These are phyloP conservation scores for Macrosoma leucophasiata DNA, from an alignment of 2,888 invertebrate species.

Conservation along the genomic window DNA sequence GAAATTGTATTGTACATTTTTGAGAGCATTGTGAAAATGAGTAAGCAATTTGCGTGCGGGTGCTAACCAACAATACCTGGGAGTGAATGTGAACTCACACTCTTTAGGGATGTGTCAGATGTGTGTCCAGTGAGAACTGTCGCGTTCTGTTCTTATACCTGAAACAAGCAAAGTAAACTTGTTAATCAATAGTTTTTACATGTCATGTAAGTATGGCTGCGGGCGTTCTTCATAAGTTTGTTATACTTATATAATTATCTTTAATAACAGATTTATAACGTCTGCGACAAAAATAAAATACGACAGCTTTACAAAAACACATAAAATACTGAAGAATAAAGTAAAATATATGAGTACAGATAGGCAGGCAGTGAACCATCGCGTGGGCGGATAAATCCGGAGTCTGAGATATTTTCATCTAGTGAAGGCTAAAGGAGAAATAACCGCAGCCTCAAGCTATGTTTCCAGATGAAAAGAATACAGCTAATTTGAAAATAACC, in stretches of 20 bases:
- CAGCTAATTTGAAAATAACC: conserved; percentile 25
- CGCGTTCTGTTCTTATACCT: conserved; percentile 46
- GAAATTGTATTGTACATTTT: conserved; percentile 6
- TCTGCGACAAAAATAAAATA: no score
- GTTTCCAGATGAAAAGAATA: no score
- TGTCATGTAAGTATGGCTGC: no score
- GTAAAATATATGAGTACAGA: conserved; percentile 23
- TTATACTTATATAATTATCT: no score
- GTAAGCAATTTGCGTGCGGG: conserved; percentile 27
- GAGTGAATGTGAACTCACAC: conserved; percentile 34
- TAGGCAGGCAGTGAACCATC: conserved; percentile 29
- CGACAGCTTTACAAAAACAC: no score
- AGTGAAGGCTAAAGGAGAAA: conserved; percentile 27
- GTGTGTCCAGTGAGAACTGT: conserved; percentile 33
- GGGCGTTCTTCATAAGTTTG: no score
- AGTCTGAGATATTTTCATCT: conserved; percentile 46
- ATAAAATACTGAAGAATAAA: no score
- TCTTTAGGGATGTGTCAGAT: conserved; percentile 34
- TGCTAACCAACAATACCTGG: conserved; percentile 28
- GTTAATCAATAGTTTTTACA: no score
- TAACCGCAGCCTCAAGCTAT: no score
- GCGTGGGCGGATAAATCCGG: conserved; percentile 46
- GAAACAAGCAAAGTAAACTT: conserved; percentile 33
- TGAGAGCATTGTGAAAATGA: conserved; percentile 16
- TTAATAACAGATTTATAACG: no score